Evolutionary conservation across 37 sponge, comb jelly and placozoan species (phyloP), one percentile per base, ranked within the genome.

Genomic region (Petrosia ficiformis): DNA sequence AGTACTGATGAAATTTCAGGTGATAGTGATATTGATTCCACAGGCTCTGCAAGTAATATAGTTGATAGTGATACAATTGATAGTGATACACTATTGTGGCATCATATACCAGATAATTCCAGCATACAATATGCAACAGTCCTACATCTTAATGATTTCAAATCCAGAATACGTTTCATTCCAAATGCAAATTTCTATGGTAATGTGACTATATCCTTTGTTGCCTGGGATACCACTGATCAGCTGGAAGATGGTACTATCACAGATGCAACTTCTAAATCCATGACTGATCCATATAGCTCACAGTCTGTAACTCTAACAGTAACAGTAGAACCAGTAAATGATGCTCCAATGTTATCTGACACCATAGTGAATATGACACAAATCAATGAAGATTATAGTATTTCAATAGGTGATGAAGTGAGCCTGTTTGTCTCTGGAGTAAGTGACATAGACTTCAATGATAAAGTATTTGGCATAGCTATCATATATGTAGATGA

Each of bases 331-430:
- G 42, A 39, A 1, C 77, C 74, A 30, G 80, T 88, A 22, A 95
- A 95, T 59, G 92, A 95, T 82, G 96, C 92, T 28, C 96, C 96
- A 28, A 25, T 94, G 8, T 61, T 94, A 14, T 30, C 77, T 6
- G 74, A 82, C 39, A 26, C 40, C 28, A 73, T 83, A 22, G 77
- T 88, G 35, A 70, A 73, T 37, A 79, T 93, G 36, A 74, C 83
- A 1, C n/a, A 35, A 19, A 85, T 91, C 14, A 34, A 67, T 0
- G 96, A 95, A 65, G 92, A 91, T 44, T 77, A 91, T 19, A 19
- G 35, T 6, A 64, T 25, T 22, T 73, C 89, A 21, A 48, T n/a
- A 52, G 96, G 96, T 19, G 81, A 88, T 72, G 71, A 83, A 36
- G 72, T 91, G 6, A 30, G 26, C 28, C 70, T 71, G 22, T 41